These are phyloP conservation scores for Illadopsis cleaveri DNA, from an alignment of 2,113 vertebrate species.

Conservation along the genomic window DNA sequence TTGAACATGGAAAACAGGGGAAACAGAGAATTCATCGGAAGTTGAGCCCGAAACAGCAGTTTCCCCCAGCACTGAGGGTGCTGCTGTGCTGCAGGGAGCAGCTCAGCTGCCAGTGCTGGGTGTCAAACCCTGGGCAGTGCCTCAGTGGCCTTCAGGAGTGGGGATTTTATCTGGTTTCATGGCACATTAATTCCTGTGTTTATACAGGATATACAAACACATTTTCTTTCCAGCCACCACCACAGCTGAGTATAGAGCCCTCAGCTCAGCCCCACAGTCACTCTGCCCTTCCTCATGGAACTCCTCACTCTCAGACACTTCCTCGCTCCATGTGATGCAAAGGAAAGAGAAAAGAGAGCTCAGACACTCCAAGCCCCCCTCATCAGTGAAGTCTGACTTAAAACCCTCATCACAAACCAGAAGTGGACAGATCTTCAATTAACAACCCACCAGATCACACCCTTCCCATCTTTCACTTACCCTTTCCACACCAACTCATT, in stretches of 20 bases:
- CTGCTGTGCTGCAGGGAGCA: background rate
- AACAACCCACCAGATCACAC: background rate
- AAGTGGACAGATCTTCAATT: background rate
- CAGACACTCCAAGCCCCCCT: background rate
- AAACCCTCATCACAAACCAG: background rate
- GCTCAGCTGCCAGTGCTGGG: background rate
- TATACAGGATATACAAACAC: fast-evolving
- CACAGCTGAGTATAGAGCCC: fast-evolving
- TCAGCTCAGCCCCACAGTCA: background rate
- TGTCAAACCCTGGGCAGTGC: background rate
- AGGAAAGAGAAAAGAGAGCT: background rate
- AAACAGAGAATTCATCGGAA: background rate
- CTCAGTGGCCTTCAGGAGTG: background rate
- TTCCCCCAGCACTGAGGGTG: background rate
- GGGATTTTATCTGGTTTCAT: background rate
- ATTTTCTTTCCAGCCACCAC: background rate
- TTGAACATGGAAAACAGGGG: background rate
- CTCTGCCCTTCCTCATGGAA: fast-evolving
- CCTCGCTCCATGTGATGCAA: fast-evolving
- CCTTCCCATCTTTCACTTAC: background rate
- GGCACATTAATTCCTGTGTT: background rate
- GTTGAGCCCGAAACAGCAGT: background rate
- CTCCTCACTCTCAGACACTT: background rate
- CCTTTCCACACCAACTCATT: background rate
- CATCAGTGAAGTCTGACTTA: background rate